Percentiles rank a stretch among this genome's conserved stretches.
Evolutionary conservation across 2,797 vertebrate species (phyloP).

Genomic region (Periparus ater): DNA sequence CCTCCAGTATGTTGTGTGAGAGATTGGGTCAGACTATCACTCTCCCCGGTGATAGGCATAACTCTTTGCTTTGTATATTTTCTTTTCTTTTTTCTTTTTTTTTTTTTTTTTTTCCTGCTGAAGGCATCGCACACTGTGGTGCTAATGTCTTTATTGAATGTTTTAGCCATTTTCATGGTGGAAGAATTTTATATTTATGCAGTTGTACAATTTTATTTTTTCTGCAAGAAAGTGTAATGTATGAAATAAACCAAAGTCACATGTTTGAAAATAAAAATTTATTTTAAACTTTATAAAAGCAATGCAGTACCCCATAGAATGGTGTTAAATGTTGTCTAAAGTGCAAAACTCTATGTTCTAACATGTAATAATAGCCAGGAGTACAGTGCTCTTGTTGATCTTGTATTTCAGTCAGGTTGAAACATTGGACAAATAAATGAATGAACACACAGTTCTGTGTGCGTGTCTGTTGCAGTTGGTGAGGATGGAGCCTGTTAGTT

Average conservation of each 20-base stretch:
- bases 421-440: slow-evolving; percentile 95
- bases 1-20: slow-evolving; percentile 81
- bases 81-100: slow-evolving; percentile 1
- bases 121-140: slow-evolving; percentile 91
- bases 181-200: slow-evolving; percentile 99
- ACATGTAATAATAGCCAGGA: slow-evolving; percentile 92
- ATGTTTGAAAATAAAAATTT: slow-evolving; percentile 92
- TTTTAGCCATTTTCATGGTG: slow-evolving; percentile 99
- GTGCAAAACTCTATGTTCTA: slow-evolving; percentile 91
- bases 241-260: slow-evolving; percentile 99
- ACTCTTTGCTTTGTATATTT: slow-evolving; percentile 85
- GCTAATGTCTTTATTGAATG: slow-evolving; percentile 96
- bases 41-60: slow-evolving; percentile 78
- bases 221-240: slow-evolving; percentile 95
- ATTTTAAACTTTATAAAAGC: slow-evolving; percentile 89
- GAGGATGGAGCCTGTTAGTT: slow-evolving; percentile 64
- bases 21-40: slow-evolving; percentile 79
- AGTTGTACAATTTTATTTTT: slow-evolving; percentile 99
- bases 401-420: slow-evolving; percentile 95
- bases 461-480: background rate
- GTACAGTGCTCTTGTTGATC: slow-evolving; percentile 88
- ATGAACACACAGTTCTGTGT: slow-evolving; percentile 75
- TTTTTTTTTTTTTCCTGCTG: slow-evolving; percentile 79
- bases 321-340: slow-evolving; percentile 92
- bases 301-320: slow-evolving; percentile 93